These are phyloP conservation scores for Nematopogon swammerdamellus DNA, from an alignment of 2,888 invertebrate genomes.

Conservation along the genomic window DNA sequence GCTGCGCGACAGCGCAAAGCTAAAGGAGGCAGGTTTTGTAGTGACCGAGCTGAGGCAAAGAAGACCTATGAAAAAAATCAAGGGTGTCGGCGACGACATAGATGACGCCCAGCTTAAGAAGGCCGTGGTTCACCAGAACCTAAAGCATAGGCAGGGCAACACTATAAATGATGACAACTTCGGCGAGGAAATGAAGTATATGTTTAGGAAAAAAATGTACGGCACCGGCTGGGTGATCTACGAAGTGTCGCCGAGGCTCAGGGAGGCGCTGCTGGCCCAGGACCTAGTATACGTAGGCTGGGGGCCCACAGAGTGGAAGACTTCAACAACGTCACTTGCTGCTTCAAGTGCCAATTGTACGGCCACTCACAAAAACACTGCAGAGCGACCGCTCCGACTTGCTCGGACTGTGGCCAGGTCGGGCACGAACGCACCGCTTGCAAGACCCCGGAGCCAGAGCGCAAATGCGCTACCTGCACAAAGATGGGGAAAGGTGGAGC, in stretches of 20 bases:
- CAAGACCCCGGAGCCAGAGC: too few relatives aligned
- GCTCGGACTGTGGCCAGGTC: too few relatives aligned
- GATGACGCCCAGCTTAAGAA: not conserved
- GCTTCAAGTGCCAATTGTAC: not conserved
- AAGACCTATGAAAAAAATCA: not conserved
- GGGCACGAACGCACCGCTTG: too few relatives aligned
- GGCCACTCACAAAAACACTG: not conserved
- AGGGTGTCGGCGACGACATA: not conserved
- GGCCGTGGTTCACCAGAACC: not conserved
- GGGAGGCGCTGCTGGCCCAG: not conserved
- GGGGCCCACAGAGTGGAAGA: not conserved
- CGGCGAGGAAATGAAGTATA: not conserved
- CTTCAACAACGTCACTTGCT: not conserved
- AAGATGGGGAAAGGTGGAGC: too few relatives aligned
- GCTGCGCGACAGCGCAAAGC: not conserved
- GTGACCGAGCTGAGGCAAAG: not conserved
- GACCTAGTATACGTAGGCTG: not conserved
- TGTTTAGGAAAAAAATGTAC: not conserved
- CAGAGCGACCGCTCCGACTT: not conserved
- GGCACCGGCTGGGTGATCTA: not conserved
- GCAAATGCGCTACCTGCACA: too few relatives aligned
- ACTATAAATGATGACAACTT: not conserved
- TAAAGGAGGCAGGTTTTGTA: not conserved
- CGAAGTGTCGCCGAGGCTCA: not conserved
- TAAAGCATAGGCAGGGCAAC: not conserved